Conservation (phyloP, 1,140 invertebrate species). For the Musca domestica region DNA sequence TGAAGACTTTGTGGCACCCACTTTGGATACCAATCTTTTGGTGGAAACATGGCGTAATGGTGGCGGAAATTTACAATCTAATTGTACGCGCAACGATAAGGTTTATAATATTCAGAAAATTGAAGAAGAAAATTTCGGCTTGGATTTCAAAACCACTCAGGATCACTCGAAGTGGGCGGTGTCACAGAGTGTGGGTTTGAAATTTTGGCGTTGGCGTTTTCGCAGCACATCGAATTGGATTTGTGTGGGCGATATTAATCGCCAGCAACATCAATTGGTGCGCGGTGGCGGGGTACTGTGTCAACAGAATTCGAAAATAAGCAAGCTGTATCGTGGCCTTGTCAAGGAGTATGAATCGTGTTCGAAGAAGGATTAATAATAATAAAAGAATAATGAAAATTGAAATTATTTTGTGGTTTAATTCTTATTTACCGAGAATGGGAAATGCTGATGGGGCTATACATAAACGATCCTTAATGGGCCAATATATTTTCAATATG, state of each 20-base stretch:
- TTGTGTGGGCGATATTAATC: conserved; percentile 91
- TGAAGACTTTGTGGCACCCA: conserved; percentile 73
- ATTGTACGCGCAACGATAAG: conserved; percentile 60
- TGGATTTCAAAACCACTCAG: conserved; percentile 68
- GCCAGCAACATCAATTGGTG: conserved; percentile 70
- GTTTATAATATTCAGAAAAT: conserved; percentile 69
- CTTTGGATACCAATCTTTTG: conserved; percentile 67
- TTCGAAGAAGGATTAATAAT: too few relatives aligned
- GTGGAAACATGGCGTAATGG: conserved; percentile 90
- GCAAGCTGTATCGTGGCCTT: conserved; percentile 57
- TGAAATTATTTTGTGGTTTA: too few relatives aligned
- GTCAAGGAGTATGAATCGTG: conserved; percentile 53
- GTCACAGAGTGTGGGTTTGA: conserved; percentile 51
- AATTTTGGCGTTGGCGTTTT: conserved; percentile 44
- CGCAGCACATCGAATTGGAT: conserved; percentile 65
- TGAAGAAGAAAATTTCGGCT: conserved; percentile 56
- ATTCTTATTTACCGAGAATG: too few relatives aligned
- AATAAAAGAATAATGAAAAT: too few relatives aligned
- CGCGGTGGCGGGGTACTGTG: conserved; percentile 84
- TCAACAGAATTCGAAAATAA: conserved; percentile 58
- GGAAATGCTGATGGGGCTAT: too few relatives aligned
- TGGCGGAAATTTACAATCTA: conserved; percentile 66
- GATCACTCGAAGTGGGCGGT: conserved; percentile 95
- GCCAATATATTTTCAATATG: too few relatives aligned
- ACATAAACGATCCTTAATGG: too few relatives aligned